Percentiles rank a stretch among this genome's conserved stretches.
phyloP scores from a whole-genome alignment of 2,888 invertebrate species.

The Metalampra italica region DNA sequence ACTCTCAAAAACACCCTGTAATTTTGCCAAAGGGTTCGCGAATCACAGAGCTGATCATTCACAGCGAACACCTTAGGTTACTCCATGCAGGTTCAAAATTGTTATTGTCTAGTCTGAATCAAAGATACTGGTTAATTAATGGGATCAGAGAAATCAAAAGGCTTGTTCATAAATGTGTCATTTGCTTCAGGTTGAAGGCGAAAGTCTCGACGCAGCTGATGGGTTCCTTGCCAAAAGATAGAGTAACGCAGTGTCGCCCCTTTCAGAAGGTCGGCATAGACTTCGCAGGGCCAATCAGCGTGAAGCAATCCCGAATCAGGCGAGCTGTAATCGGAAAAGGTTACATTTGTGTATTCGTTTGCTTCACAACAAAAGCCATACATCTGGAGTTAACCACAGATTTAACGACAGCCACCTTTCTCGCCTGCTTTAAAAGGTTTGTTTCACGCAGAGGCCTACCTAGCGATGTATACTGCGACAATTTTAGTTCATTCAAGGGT shows the following conservation, averaged over 20 bases:
- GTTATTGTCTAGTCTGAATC: too few relatives aligned
- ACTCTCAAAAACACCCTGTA: too few relatives aligned
- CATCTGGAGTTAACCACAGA: slow-evolving; percentile 13
- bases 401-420: slow-evolving; percentile 3
- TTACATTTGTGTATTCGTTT: slow-evolving; percentile 3
- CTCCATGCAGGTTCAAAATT: too few relatives aligned
- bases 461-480: slow-evolving; percentile 6
- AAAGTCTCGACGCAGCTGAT: background rate
- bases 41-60: too few relatives aligned
- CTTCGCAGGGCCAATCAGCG: slow-evolving; percentile 2
- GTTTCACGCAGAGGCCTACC: slow-evolving; percentile 10
- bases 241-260: background rate
- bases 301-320: background rate
- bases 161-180: slow-evolving; percentile 2
- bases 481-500: slow-evolving; percentile 6
- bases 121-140: too few relatives aligned
- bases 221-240: slow-evolving; percentile 1
- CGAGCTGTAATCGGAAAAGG: background rate
- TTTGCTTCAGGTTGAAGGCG: background rate
- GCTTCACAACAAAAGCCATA: slow-evolving; percentile 6
- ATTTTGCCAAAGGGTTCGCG: too few relatives aligned
- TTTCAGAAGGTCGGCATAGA: too few relatives aligned
- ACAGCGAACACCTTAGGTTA: too few relatives aligned
- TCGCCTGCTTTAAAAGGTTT: slow-evolving; percentile 10
- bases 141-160: slow-evolving; percentile 9